phyloP scores from a whole-genome alignment of 2,797 vertebrate species.

The Danionella dracula region DNA sequence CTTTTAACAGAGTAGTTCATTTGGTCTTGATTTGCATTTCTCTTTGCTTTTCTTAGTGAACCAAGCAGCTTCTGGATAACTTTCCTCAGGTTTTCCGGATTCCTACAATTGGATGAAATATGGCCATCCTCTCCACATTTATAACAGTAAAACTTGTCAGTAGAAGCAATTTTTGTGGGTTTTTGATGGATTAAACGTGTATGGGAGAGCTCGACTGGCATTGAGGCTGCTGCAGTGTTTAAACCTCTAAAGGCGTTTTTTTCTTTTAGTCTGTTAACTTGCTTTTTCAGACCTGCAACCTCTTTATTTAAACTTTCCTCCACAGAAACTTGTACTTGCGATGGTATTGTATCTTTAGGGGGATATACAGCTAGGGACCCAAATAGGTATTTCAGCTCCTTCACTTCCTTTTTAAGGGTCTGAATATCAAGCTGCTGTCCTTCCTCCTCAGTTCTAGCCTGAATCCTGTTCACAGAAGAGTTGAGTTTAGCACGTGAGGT shows the following conservation, averaged over 20 bases:
- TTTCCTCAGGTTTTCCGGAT: not conserved
- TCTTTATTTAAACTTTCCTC: not conserved
- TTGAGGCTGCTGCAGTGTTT: not conserved
- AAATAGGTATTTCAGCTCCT: not conserved
- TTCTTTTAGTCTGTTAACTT: not conserved
- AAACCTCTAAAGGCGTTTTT: not conserved
- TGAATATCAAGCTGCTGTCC: no score
- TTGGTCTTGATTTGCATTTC: not conserved
- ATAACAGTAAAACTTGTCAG: not conserved
- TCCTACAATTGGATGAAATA: not conserved
- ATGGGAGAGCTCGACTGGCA: not conserved
- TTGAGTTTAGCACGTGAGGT: not conserved
- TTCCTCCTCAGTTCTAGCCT: not conserved
- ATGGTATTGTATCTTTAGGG: not conserved
- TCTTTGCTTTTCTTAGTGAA: not conserved
- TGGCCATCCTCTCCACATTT: not conserved
- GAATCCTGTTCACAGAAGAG: not conserved
- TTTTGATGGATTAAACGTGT: not conserved
- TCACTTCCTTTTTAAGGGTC: not conserved
- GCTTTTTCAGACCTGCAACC: not conserved
- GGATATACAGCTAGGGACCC: not conserved
- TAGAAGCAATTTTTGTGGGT: no score
- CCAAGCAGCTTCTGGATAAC: not conserved
- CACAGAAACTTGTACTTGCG: not conserved
- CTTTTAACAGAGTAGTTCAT: not conserved